Percentiles rank a stretch among this genome's conserved stretches.
Evolutionary conservation across 2,113 vertebrate genomes (phyloP).

Genomic region (Mesitornis unicolor): DNA sequence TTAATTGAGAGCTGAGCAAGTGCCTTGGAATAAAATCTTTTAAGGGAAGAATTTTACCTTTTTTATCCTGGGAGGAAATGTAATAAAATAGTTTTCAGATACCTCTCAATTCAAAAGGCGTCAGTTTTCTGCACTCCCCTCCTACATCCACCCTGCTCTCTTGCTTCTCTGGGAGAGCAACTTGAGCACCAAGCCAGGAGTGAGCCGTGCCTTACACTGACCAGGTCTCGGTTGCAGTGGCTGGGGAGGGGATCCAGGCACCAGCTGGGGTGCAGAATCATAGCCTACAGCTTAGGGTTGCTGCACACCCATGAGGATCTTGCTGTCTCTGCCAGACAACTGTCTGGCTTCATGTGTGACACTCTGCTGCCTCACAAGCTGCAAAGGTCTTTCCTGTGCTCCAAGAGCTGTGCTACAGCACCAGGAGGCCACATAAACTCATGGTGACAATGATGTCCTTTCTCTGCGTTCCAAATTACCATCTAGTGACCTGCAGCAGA

Average conservation of each 20-base stretch:
- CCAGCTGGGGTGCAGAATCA: neutral
- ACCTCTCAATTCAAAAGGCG: neutral
- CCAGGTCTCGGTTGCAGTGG: neutral
- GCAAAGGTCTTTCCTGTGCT: neutral
- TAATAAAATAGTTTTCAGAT: neutral
- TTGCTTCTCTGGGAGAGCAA: neutral
- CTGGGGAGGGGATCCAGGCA: neutral
- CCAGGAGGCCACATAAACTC: neutral
- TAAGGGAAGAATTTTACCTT: neutral
- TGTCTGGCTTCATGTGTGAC: neutral
- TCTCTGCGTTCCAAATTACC: neutral
- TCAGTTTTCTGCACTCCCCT: neutral
- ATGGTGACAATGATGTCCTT: neutral
- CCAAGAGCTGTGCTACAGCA: neutral
- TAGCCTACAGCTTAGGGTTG: neutral
- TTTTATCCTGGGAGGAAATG: neutral
- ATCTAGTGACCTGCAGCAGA: neutral
- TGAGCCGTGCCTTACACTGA: accelerated
- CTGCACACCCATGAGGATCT: neutral
- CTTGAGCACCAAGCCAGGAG: neutral
- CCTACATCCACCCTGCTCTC: neutral
- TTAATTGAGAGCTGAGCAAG: neutral
- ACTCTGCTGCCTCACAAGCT: neutral
- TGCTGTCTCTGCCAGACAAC: neutral
- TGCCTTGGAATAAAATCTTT: neutral